Evolutionary conservation across 2,113 vertebrate species (phyloP), one percentile per base, ranked within the genome.

Genomic region (Hylia prasina): DNA sequence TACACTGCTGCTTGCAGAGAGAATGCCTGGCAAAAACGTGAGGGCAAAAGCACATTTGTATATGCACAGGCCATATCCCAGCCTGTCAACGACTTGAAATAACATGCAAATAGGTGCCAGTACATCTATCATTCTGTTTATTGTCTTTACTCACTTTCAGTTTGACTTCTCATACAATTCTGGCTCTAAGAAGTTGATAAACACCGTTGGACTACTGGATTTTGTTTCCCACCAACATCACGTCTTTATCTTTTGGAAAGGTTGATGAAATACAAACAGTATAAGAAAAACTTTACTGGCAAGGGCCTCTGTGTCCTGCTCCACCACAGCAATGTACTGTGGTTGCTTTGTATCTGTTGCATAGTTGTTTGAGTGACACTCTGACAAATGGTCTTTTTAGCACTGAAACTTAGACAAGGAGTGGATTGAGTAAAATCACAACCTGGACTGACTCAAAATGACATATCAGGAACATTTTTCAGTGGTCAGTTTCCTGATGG

Each of bases 371-470:
- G 96, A 97, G 76, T 96, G 96, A 93, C 94, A 94, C 76, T 45
- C 88, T 95, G 96, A 96, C 90, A 97, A 96, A 96, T 87, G 92
- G 76, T 50, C 94, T 90, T 96, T 96, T 95, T 96, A 96, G 90
- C 92, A 94, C 82, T 92, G 91, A 94, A 93, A 94, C 65, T 88
- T 87, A 95, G 94, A 96, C 93, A 97, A 97, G 95, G 90, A 91
- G 57, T 9, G 68, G 86, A 95, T 90, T 95, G 95, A 95, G 64
- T 60, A 91, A 94, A 96, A 92, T 95, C 87, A 87, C 82, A 88
- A 92, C 87, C 93, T 97, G 96, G 91, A 39, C 80, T 94, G 82
- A 68, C 94, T 97, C 95, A 95, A 97, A 97, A 71, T 93, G 97
- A 95, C 95, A 93, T 94, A 97, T 95, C 94, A 73, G 83, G 82